phyloP scores from a whole-genome alignment of 2,113 vertebrate species.

The Cyphomyrus plagiostoma region DNA sequence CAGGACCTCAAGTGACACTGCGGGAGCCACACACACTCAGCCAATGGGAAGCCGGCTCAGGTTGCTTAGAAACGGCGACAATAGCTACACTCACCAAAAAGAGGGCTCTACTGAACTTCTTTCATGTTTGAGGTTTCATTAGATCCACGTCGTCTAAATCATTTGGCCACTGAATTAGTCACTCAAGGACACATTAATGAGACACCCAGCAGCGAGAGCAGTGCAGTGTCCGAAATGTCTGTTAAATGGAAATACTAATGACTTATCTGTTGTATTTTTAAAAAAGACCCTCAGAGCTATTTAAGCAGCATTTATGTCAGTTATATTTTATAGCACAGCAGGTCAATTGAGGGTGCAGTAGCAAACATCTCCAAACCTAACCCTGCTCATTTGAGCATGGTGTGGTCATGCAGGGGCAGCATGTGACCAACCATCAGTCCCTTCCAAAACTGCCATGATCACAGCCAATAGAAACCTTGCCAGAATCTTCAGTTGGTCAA shows the following conservation, averaged over 20 bases:
- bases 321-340: not conserved
- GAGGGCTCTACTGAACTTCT: not conserved
- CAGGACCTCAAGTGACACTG: not conserved
- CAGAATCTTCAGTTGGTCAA: not conserved
- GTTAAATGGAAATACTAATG: not conserved
- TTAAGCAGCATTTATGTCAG: not conserved
- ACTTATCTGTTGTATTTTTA: not conserved
- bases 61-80: constrained; percentile 16
- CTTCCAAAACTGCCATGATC: not conserved
- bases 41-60: not conserved
- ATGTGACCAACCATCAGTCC: not conserved
- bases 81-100: not conserved
- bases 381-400: not conserved
- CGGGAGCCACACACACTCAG: not conserved
- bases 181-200: not conserved
- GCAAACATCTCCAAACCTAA: not conserved
- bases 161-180: not conserved
- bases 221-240: not conserved
- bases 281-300: not conserved
- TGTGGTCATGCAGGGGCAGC: not conserved
- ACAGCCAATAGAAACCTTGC: not conserved
- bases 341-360: not conserved
- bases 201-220: not conserved
- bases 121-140: not conserved
- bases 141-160: not conserved